Evolutionary conservation across 2,113 vertebrate species (phyloP).

Genomic region (Andinoacara biseriatus): DNA sequence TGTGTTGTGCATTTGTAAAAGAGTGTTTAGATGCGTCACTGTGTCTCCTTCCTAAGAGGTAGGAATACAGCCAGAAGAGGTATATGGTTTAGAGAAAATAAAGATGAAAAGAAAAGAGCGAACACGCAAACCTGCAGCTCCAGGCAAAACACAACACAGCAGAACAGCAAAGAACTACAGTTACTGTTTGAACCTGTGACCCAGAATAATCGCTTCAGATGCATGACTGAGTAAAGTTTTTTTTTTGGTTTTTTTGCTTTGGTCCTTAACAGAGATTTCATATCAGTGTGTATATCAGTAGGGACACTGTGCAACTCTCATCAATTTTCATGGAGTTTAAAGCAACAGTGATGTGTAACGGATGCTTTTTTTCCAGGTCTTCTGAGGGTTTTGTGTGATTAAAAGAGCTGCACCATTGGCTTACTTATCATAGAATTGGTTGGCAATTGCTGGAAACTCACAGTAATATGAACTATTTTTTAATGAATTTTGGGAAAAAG

Average conservation of each 20-base stretch:
- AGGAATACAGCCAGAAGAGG: slow-evolving; percentile 1
- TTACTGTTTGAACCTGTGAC: slow-evolving; percentile 48
- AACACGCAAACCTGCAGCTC: slow-evolving; percentile 14
- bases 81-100: neutral
- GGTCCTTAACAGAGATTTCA: slow-evolving; percentile 20
- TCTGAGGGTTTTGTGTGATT: neutral
- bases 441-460: neutral
- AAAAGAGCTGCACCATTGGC: neutral
- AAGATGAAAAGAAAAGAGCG: neutral
- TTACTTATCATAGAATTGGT: neutral
- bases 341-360: neutral
- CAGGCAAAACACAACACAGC: slow-evolving; percentile 19
- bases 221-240: slow-evolving; percentile 27
- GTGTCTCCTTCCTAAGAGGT: slow-evolving; percentile 23
- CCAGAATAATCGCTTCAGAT: slow-evolving; percentile 55
- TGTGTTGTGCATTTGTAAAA: neutral
- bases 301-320: neutral
- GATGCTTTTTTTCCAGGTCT: rapidly evolving
- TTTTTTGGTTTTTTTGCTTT: neutral
- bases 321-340: slow-evolving; percentile 44
- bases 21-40: slow-evolving; percentile 1
- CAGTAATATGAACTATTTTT: neutral
- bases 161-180: slow-evolving; percentile 33
- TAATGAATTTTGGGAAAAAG: neutral
- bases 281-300: slow-evolving; percentile 36